A percentile compares a stretch with the other conserved stretches of the same genome.
phyloP scores from a whole-genome alignment of 1,140 invertebrate genomes.

The Olivierus martensii region DNA sequence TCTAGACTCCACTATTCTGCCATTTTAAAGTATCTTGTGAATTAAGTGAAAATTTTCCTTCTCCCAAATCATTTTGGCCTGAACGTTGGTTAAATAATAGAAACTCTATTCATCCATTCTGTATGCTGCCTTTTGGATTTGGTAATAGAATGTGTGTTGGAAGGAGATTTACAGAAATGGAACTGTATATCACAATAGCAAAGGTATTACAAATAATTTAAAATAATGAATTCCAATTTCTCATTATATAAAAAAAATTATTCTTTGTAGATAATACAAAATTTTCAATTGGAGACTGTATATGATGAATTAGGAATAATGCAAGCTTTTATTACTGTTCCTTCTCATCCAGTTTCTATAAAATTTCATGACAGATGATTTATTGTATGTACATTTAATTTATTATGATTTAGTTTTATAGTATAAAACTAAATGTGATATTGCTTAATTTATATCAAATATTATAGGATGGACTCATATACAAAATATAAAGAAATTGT shows the following conservation, averaged over 20 bases:
- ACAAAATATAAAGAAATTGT: too few relatives aligned
- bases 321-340: constrained; percentile 19
- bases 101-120: constrained; percentile 36
- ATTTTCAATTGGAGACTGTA: constrained; percentile 10
- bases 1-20: constrained; percentile 66
- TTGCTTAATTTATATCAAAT: too few relatives aligned
- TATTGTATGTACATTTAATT: too few relatives aligned
- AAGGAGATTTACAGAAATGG: constrained; percentile 47
- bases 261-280: constrained; percentile 13
- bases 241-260: neutral
- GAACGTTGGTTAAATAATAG: constrained; percentile 56
- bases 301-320: constrained; percentile 8
- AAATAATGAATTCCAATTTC: neutral
- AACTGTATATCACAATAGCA: constrained; percentile 54
- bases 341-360: constrained; percentile 16
- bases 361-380: constrained; percentile 7
- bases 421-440: too few relatives aligned
- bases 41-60: constrained; percentile 58
- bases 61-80: constrained; percentile 56
- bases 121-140: constrained; percentile 75
- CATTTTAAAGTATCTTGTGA: constrained; percentile 70
- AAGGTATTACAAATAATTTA: constrained; percentile 37
- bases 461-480: too few relatives aligned
- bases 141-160: constrained; percentile 48
- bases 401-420: too few relatives aligned